Conservation (phyloP, 2,113 vertebrate species). For the Nothoprocta perdicaria region DNA sequence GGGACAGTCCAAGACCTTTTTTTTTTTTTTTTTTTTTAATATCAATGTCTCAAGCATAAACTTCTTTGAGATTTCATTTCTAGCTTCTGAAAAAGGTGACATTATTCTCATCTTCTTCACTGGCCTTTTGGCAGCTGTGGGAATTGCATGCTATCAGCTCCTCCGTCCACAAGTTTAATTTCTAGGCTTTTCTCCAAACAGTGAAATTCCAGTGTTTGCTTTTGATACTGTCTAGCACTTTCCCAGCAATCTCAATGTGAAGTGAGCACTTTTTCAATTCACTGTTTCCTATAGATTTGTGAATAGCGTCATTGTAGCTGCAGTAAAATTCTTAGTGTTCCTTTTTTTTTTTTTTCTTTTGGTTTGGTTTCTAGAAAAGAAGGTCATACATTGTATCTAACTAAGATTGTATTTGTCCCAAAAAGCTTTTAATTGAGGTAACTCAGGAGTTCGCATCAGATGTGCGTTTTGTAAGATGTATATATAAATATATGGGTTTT, state of each 20-base stretch:
- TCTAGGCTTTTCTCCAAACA: constrained; percentile 25
- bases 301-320: neutral
- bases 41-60: neutral
- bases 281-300: neutral
- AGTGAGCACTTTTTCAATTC: constrained; percentile 3
- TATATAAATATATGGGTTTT: neutral
- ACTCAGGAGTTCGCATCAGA: neutral
- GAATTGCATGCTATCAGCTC: neutral
- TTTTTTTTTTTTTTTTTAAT: neutral
- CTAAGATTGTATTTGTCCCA: neutral
- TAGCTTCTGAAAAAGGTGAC: neutral
- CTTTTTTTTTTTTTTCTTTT: neutral
- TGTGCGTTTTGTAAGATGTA: neutral
- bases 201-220: constrained; percentile 25
- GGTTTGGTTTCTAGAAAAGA: neutral
- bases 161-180: neutral
- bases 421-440: neutral
- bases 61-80: neutral
- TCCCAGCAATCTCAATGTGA: constrained; percentile 14
- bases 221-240: constrained; percentile 30
- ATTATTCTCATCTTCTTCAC: neutral
- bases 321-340: neutral
- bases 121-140: neutral
- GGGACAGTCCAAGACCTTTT: too few relatives aligned
- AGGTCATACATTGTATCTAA: neutral